Percentiles rank a stretch among this genome's conserved stretches.
These are phyloP conservation scores for Channallabes apus DNA, from an alignment of 2,797 vertebrate species.

Conservation along the genomic window DNA sequence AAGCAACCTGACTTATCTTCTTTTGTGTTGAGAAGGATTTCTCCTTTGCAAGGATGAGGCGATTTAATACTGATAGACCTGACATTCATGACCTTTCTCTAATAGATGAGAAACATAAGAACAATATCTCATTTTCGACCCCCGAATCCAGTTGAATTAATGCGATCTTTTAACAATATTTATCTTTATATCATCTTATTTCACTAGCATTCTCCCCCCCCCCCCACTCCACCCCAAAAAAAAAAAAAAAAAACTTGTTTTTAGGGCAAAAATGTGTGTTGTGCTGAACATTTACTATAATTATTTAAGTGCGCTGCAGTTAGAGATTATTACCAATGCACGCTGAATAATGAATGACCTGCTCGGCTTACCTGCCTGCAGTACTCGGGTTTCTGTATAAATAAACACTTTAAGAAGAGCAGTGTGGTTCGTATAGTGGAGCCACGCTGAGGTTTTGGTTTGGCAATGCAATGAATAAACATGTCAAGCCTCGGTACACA, in stretches of 20 bases:
- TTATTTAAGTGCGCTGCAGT: neutral
- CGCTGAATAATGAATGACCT: conserved; percentile 40
- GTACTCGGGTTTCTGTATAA: conserved; percentile 27
- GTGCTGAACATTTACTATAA: neutral
- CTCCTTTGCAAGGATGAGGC: neutral
- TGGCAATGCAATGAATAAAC: neutral
- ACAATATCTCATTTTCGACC: neutral
- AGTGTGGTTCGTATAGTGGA: conserved; percentile 24
- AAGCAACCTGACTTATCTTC: neutral
- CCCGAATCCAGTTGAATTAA: neutral
- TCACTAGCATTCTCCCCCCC: neutral
- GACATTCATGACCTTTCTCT: neutral
- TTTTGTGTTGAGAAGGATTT: neutral
- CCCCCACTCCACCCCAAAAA: no score
- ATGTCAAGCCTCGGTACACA: neutral
- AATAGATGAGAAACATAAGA: no score
- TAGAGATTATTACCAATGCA: conserved; percentile 38
- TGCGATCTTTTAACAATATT: neutral
- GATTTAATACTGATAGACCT: neutral
- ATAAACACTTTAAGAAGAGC: conserved; percentile 22
- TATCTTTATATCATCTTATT: neutral
- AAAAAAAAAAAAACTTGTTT: neutral
- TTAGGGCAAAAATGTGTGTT: neutral
- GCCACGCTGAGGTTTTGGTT: conserved; percentile 19
- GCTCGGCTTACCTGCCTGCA: neutral